Evolutionary conservation across 2,888 invertebrate genomes (phyloP).

Genomic region (Fragum fragum): DNA sequence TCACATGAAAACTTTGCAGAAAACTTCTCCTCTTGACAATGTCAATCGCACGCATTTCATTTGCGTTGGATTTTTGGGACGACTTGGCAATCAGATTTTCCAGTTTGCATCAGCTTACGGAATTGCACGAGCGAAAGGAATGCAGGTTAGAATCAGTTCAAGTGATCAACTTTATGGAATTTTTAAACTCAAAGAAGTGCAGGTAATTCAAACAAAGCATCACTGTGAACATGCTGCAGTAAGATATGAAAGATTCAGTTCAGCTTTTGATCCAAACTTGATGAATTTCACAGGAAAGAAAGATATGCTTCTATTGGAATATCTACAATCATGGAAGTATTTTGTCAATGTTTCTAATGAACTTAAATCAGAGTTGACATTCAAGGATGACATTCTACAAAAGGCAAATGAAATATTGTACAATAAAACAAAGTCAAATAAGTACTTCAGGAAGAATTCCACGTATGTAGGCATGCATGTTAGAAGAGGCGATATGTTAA

Average conservation of each 20-base stretch:
- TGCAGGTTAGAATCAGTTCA: conserved; percentile 45
- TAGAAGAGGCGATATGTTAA: conserved; percentile 67
- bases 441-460: conserved; percentile 40
- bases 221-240: conserved; percentile 47
- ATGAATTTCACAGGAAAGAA: conserved; percentile 32
- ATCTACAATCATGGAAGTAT: conserved; percentile 73
- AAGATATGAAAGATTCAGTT: conserved; percentile 49
- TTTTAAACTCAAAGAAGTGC: conserved; percentile 51
- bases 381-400: conserved; percentile 39
- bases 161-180: conserved; percentile 40
- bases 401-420: conserved; percentile 45
- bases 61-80: conserved; percentile 55
- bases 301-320: conserved; percentile 45
- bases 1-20: not conserved
- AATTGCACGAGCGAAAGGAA: conserved; percentile 59
- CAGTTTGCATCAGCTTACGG: conserved; percentile 71
- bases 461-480: conserved; percentile 70
- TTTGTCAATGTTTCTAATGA: conserved; percentile 56
- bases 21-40: conserved; percentile 7
- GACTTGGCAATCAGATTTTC: conserved; percentile 74
- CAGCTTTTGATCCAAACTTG: conserved; percentile 61
- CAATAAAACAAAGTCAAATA: conserved; percentile 27
- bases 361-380: conserved; percentile 63
- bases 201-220: conserved; percentile 28
- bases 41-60: conserved; percentile 20